A percentile compares a stretch with the other conserved stretches of the same genome.
These are phyloP conservation scores for Cosmorhoe ocellata DNA, from an alignment of 2,888 invertebrate genomes.

Conservation along the genomic window DNA sequence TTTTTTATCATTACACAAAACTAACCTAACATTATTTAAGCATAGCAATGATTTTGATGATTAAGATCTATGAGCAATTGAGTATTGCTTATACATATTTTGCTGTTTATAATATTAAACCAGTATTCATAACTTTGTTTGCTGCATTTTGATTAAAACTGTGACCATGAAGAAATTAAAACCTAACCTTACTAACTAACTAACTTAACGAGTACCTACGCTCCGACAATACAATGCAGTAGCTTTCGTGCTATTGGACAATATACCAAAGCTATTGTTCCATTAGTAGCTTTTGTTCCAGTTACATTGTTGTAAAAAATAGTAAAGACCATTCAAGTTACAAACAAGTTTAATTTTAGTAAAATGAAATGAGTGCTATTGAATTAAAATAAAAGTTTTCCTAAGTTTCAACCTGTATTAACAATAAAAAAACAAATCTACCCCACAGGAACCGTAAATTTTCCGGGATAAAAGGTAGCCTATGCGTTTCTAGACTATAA, in stretches of 20 bases:
- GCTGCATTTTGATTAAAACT: background rate
- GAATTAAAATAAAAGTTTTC: background rate
- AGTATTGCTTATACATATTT: too few relatives aligned
- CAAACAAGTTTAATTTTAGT: background rate
- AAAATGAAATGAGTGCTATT: background rate
- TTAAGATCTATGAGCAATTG: too few relatives aligned
- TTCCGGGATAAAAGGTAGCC: too few relatives aligned
- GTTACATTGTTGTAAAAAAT: slow-evolving; percentile 17
- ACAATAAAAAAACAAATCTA: too few relatives aligned
- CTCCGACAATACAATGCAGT: slow-evolving; percentile 3
- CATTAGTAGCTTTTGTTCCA: slow-evolving; percentile 32
- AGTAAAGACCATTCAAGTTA: background rate
- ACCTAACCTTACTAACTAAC: too few relatives aligned
- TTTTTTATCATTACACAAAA: too few relatives aligned
- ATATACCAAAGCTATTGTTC: slow-evolving; percentile 13
- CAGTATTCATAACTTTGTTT: too few relatives aligned
- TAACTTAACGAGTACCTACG: background rate
- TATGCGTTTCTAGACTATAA: too few relatives aligned
- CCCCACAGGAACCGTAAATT: too few relatives aligned
- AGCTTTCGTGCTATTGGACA: slow-evolving; percentile 1
- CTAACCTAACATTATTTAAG: too few relatives aligned
- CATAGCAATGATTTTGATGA: too few relatives aligned
- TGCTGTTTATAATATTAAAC: too few relatives aligned
- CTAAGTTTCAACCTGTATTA: background rate
- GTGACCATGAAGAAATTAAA: slow-evolving; percentile 5